phyloP scores from a whole-genome alignment of 2,888 invertebrate genomes.

The Zygogramma bicolorata region DNA sequence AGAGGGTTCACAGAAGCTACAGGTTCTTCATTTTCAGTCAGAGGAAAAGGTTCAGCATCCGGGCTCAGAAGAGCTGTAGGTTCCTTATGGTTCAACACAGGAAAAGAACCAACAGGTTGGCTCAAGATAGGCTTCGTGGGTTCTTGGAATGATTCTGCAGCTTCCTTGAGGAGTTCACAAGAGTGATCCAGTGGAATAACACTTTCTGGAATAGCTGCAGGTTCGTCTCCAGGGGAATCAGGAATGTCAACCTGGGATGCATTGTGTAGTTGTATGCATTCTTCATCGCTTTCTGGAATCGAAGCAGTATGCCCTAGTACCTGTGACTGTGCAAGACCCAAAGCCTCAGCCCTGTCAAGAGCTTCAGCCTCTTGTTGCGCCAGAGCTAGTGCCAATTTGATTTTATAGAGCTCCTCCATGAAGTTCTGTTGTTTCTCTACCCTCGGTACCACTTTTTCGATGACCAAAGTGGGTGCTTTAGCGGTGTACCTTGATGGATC shows the following conservation, averaged over 20 bases:
- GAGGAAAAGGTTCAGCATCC: too few relatives aligned
- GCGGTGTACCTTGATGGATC: neutral
- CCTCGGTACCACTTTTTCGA: constrained; percentile 23
- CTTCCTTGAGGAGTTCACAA: too few relatives aligned
- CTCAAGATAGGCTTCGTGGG: too few relatives aligned
- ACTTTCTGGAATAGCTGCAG: too few relatives aligned
- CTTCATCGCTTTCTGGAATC: neutral
- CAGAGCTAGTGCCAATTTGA: neutral
- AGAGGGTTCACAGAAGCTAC: too few relatives aligned
- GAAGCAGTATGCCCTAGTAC: neutral
- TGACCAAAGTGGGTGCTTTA: constrained; percentile 18
- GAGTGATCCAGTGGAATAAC: too few relatives aligned
- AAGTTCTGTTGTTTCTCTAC: constrained; percentile 11
- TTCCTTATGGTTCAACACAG: too few relatives aligned
- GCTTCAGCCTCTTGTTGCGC: neutral
- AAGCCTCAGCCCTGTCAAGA: neutral
- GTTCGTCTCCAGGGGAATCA: neutral
- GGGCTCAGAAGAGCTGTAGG: neutral
- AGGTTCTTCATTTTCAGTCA: too few relatives aligned
- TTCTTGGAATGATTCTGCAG: too few relatives aligned
- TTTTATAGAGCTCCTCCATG: constrained; percentile 18
- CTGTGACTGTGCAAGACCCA: neutral
- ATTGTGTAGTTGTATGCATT: neutral
- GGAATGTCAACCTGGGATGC: neutral
- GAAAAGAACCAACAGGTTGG: too few relatives aligned